Base-by-base conservation (phyloP, 2,797 vertebrate genomes). In the Eidolon dupreanum region DNA sequence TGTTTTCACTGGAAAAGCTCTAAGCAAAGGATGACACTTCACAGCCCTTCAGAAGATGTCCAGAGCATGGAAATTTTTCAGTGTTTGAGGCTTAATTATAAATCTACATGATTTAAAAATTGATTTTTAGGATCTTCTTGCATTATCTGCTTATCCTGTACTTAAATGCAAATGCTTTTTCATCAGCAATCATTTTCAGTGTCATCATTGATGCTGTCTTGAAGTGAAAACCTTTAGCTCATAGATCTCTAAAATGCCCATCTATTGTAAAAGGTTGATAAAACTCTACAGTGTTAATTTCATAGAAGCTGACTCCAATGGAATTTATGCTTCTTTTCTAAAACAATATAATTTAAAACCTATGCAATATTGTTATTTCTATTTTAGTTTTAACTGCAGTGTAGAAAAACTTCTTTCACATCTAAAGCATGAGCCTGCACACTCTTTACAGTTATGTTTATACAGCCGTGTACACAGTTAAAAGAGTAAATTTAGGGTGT, bases 1-100 rank as follows among this genome's bases (percentile, higher is more conserved):
- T 97, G 99, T 91, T 97, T 49, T 71, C 53, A 19, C 8, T 73
- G 53, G 33, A 28, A 77, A 90, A 66, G 61, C 28, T 86, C 26
- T 79, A 22, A 24, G 68, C 92, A 93, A 33, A 93, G 53, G 78
- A 85, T 20, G 19, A 75, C 2, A 43, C n/a, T 43, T 20, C 10
- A 28, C 12, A 36, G 63, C 20, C 7, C 8, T 78, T 26, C 1
- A 6, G 24, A 92, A 8, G 31, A 28, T 7, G 22, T 92, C 83
- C 2, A 31, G 2, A 41, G 28, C 68, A 3, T 5, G 74, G 95
- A 86, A 41, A 68, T 33, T 93, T 93, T 89, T 93, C 89, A 73
- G 82, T 55, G 75, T 88, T 68, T 38, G 2, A 79, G 31, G 88
- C 16, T 93, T 53, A 95, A 93, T 93, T 95, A n/a, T 91, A 70